Base-by-base conservation (phyloP, 2,888 invertebrate species). In the Aphidoletes aphidimyza region DNA sequence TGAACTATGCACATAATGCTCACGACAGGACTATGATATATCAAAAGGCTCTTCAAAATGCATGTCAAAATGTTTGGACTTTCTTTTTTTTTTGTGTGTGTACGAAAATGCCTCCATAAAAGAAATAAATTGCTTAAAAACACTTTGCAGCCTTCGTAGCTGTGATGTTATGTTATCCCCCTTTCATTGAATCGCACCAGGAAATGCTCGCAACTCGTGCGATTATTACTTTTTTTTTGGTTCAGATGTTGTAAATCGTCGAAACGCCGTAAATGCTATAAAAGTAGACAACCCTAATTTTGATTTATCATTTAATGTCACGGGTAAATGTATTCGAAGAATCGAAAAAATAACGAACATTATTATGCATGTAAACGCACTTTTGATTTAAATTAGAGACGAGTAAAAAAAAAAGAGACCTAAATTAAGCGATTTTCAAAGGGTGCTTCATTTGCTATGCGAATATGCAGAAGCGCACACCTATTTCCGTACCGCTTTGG, bases 231-330 rank as follows among this genome's bases (percentile, higher is more conserved):
- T n/a, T n/a, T n/a, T n/a, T n/a, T 22, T 54, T 54, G 54, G 3
- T 22, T 54, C 22, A 22, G 54, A 54, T 22, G 22, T 54, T 54
- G 54, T 54, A 22, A 54, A n/a, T 22, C 22, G 54, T 22, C 22
- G 22, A 22, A 54, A 54, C 22, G 22, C 22, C 54, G 22, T 54
- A 54, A 54, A n/a, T 54, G 54, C 54, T 22, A 69, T 69, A 69
- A 69, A 69, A 69, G 69, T 34, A 69, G 69, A 69, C 69, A 69
- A 69, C 69, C 69, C 69, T 69, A 30, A 69, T 69, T 69, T 69
- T 69, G 69, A 69, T 69, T 69, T 69, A 69, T 69, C 69, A 26
- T 26, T 30, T 30, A 69, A 69, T 69, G 14, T 30, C 69, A 69
- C 69, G 69, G 54, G 26, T 22, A 69, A 47, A 14, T 47, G 17